Conservation (phyloP, 35 echinoderm and acorn worm species). For the Apostichopus californicus region DNA sequence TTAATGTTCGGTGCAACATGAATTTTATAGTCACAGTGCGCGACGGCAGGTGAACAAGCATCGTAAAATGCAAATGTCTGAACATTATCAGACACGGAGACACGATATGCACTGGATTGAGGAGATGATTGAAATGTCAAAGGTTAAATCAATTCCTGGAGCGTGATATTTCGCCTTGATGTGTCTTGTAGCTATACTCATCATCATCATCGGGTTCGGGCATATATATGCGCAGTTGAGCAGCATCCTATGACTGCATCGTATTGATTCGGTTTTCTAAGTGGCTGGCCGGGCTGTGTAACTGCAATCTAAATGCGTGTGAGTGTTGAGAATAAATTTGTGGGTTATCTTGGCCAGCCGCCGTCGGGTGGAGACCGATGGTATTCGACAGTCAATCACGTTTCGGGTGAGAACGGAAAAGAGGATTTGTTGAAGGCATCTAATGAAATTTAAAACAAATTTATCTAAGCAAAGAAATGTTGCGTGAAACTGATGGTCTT, state of each 20-base stretch:
- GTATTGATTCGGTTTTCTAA: conserved; percentile 32
- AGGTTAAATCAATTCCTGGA: conserved; percentile 45
- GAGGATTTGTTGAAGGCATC: neutral
- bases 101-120: conserved; percentile 28
- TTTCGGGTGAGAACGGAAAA: neutral
- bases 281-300: conserved; percentile 3
- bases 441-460: neutral
- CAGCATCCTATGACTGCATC: conserved; percentile 17
- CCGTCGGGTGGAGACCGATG: neutral
- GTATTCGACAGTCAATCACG: neutral
- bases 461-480: too few relatives aligned
- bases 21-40: too few relatives aligned
- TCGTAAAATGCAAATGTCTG: neutral
- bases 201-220: neutral
- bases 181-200: conserved; percentile 5
- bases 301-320: conserved; percentile 15
- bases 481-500: too few relatives aligned
- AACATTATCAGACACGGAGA: neutral
- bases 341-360: neutral
- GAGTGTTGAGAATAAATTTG: conserved; percentile 15
- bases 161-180: conserved; percentile 24
- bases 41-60: neutral
- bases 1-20: too few relatives aligned
- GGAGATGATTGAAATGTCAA: conserved; percentile 47
- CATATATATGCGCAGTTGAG: conserved; percentile 12